Conservation (phyloP, 2,113 vertebrate species). For the Chloroceryle aenea region DNA sequence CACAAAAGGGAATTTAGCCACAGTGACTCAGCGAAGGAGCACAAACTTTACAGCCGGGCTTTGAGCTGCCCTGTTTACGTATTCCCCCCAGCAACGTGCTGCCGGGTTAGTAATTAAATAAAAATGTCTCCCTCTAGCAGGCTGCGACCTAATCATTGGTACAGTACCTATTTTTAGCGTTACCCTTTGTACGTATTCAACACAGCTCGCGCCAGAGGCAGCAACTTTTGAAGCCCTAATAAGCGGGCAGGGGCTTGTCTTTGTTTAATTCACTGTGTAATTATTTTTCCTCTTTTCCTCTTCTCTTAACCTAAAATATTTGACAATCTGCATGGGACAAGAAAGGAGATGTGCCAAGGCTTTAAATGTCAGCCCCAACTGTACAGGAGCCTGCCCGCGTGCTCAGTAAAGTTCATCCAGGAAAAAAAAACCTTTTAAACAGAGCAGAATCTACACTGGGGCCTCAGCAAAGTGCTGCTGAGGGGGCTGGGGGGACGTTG, state of each 20-base stretch:
- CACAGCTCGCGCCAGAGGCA: not conserved
- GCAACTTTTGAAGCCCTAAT: not conserved
- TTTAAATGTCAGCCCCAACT: conserved; percentile 10
- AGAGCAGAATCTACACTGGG: not conserved
- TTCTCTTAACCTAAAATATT: conserved; percentile 1
- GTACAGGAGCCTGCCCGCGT: not conserved
- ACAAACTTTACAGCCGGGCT: conserved; percentile 49
- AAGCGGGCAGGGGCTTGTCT: not conserved
- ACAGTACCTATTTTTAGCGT: conserved; percentile 44
- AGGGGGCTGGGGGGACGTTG: not conserved
- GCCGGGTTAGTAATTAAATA: conserved; percentile 32
- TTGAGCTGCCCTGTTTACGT: conserved; percentile 10
- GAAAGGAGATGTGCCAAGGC: not conserved
- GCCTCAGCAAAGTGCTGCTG: not conserved
- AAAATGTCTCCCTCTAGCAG: conserved; percentile 52
- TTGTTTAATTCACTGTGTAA: conserved; percentile 3
- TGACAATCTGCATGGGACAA: not conserved
- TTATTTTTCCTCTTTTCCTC: not conserved
- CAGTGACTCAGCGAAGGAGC: conserved; percentile 45
- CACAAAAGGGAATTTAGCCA: not conserved
- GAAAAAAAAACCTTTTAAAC: not conserved
- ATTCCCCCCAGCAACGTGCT: not conserved
- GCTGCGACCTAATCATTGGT: not conserved
- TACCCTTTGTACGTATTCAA: not conserved
- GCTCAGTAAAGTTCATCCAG: conserved; percentile 13